Evolutionary conservation across 1,140 invertebrate species (phyloP), one percentile per base, ranked within the genome.

Genomic region (Melipona quadrifasciata): DNA sequence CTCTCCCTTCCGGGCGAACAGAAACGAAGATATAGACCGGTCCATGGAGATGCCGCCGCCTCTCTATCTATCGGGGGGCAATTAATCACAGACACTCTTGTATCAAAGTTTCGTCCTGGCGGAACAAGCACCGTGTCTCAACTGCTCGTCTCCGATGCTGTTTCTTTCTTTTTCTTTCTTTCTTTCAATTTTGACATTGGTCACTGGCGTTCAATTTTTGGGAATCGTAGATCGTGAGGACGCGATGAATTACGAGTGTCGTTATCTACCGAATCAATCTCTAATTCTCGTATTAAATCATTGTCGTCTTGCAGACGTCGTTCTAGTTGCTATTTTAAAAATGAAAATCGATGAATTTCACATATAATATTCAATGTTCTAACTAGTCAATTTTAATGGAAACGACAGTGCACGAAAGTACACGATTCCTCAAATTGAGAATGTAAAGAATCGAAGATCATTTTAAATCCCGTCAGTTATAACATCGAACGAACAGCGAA

Each of bases 21-120:
- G 47, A 12, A 51, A 17, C 51, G 11, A 77, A 68, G 51, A 53
- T 51, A 34, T 27, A 61, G 67, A 78, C 51, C 39, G 8, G 53
- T 77, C 51, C 61, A 57, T 53, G 17, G 21, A 12, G 11, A 53
- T 47, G 39, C 39, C 24, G 21, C 11, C n/a, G n/a, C 16, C 6
- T 10, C 57, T 70, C 21, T 72, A 73, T 70, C 21, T 72, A 73
- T 73, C 82, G 53, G 67, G 31, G 31, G n/a, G 47, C 58, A 84
- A 84, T 84, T 84, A 84, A 84, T 68, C 76, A 51, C 27, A 24
- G 67, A 53, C 31, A 73, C 51, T 47, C n/a, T 79, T 47, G 27
- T 2, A 34, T 53, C 77, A n/a, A 79, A 72, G 31, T 80, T 68
- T 16, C 19, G 1, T 55, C 47, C 24, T 31, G 58, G 31, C n/a